A percentile compares a stretch with the other conserved stretches of the same genome.
phyloP scores from a whole-genome alignment of 2,113 vertebrate species.

The Marmota monax region DNA sequence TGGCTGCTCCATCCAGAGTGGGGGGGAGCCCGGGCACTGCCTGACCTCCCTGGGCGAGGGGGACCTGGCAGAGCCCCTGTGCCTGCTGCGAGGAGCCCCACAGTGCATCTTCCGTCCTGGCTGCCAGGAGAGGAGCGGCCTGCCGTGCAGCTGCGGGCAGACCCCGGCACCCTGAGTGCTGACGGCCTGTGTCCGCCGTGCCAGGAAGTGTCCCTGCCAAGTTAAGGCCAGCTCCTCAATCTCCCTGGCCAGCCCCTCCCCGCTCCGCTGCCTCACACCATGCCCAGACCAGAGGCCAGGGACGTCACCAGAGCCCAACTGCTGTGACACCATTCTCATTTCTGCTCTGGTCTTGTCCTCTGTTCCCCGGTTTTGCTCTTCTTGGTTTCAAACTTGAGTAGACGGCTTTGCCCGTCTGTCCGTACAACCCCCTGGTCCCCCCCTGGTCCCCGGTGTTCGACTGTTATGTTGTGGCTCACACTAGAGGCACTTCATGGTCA shows the following conservation, averaged over 20 bases:
- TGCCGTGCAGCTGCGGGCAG: not conserved
- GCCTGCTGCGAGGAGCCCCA: too few species aligned
- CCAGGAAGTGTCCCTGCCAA: not conserved
- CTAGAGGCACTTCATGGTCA: not conserved
- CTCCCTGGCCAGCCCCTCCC: rapidly evolving
- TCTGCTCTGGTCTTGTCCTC: not conserved
- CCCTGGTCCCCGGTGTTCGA: rapidly evolving
- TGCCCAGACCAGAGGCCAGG: not conserved
- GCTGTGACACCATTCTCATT: rapidly evolving
- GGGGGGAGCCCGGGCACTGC: not conserved
- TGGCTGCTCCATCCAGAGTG: not conserved
- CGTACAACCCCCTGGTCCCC: rapidly evolving
- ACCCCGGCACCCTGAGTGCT: rapidly evolving
- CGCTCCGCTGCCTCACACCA: rapidly evolving
- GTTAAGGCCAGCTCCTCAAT: not conserved
- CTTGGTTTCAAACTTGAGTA: not conserved
- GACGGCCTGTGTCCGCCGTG: not conserved
- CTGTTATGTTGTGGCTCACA: not conserved
- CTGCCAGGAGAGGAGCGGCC: not conserved
- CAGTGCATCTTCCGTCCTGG: too few species aligned
- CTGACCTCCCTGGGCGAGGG: not conserved
- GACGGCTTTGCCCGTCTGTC: not conserved
- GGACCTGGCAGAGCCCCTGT: rapidly evolving
- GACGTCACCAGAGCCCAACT: not conserved
- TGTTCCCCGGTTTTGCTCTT: not conserved